Base-by-base conservation (phyloP, 2,797 vertebrate genomes). In the Paratrypauchen microcephalus region DNA sequence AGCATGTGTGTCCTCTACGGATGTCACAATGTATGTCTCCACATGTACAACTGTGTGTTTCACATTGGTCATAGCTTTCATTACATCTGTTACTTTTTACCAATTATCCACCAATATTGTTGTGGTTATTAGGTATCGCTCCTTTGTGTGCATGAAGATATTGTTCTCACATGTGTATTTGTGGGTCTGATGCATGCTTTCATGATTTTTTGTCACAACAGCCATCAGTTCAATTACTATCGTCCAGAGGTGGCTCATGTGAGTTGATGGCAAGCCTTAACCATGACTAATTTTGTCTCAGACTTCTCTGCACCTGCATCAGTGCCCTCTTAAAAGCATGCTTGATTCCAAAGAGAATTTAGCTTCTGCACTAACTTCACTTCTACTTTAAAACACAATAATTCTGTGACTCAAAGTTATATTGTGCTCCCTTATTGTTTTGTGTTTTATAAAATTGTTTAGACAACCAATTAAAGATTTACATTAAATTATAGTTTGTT, bases 51-150 rank as follows among this genome's bases (percentile, higher is more conserved):
- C 52, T 78, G 75, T 79, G 72, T 89, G 86, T 87, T 90, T 89
- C 81, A 64, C 78, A 89, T 91, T 89, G 82, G 87, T 87, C 84
- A 86, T 87, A 89, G 82, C 69, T 67, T 60, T 71, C 74, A 78
- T 81, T 82, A 83, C 89, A 91, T 91, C 86, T 91, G 90, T 81
- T 89, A 73, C 71, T 70, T 84, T 65, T 90, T 87, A 90, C 86
- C 77, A 90, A 90, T 91, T 88, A 89, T 76, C 87, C 85, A 79
- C 72, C 71, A 68, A 86, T 82, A 77, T 86, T 84, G 82, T 86
- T 41, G 60, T 70, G 74, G 76, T 89, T 88, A 91, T 91, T 89
- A 77, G 74, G 79, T 89, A 90, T 86, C 88, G 71, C 74, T 78
- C 32, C 50, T 63, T 54, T 65, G 66, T 68, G 61, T 71, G 66